phyloP scores from a whole-genome alignment of 2,113 vertebrate genomes.

The Halichoerus grypus region DNA sequence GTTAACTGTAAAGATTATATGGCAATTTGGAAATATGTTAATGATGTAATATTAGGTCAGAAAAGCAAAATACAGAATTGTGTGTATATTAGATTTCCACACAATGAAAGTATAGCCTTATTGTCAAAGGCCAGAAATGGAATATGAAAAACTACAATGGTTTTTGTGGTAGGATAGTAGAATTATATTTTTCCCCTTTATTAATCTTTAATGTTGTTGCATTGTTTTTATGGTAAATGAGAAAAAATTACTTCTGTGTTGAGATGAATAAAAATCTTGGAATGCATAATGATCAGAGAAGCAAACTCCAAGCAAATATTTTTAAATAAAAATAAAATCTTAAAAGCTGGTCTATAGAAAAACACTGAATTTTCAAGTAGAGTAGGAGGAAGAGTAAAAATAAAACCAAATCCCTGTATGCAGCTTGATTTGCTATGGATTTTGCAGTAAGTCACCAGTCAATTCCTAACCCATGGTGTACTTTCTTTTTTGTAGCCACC shows the following conservation, averaged over 20 bases:
- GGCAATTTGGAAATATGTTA: not conserved
- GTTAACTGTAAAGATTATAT: not conserved
- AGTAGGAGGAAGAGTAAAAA: not conserved
- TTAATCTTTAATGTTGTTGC: constrained; percentile 27
- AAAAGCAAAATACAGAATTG: constrained; percentile 12
- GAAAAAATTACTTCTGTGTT: not conserved
- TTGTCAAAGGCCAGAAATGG: not conserved
- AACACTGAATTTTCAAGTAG: not conserved
- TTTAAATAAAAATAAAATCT: not conserved
- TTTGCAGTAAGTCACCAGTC: not conserved
- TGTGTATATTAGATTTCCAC: not conserved
- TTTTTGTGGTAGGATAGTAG: not conserved
- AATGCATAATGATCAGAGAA: not conserved
- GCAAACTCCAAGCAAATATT: not conserved
- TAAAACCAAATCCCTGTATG: not conserved
- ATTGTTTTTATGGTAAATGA: constrained; percentile 40
- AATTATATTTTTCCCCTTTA: not conserved
- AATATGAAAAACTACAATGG: not conserved
- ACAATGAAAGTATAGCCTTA: constrained; percentile 21
- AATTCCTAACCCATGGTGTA: not conserved
- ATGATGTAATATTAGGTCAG: not conserved
- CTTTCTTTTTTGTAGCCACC: not conserved
- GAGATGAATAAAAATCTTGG: constrained; percentile 19
- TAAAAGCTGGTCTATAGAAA: not conserved
- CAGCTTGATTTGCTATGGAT: not conserved